phyloP scores from a whole-genome alignment of 2,797 vertebrate species.

The Sarcophilus harrisii region DNA sequence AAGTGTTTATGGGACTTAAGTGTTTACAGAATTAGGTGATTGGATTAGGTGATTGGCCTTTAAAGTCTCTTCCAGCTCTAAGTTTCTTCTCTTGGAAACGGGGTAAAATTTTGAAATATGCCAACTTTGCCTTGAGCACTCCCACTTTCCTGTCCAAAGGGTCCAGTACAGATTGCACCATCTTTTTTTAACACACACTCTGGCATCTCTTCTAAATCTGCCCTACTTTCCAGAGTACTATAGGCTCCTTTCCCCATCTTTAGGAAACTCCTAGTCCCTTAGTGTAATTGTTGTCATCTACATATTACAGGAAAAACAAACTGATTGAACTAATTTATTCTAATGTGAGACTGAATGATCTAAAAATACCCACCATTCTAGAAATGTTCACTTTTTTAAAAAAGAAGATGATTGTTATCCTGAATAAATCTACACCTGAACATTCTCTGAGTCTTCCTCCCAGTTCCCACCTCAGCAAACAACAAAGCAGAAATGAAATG shows the following conservation, averaged over 20 bases:
- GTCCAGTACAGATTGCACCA: neutral
- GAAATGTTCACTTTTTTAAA: neutral
- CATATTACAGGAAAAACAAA: neutral
- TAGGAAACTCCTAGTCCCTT: neutral
- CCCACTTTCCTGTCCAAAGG: neutral
- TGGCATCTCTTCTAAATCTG: neutral
- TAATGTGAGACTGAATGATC: neutral
- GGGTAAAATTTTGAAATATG: neutral
- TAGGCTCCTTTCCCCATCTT: neutral
- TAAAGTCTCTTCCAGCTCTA: neutral
- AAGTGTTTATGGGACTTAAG: neutral
- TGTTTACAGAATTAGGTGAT: neutral
- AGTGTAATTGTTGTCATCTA: neutral
- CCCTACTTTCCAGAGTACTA: neutral
- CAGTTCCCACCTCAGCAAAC: neutral
- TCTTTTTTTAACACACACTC: neutral
- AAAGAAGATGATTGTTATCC: neutral
- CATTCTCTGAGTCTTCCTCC: neutral
- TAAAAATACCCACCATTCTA: neutral
- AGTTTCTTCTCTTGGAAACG: neutral
- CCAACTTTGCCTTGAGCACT: neutral
- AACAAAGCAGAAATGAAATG: neutral
- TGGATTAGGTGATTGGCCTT: neutral
- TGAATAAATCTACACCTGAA: neutral
- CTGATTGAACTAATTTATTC: neutral